Base-by-base conservation (phyloP, 2,113 vertebrate genomes). In the Pseudois nayaur region DNA sequence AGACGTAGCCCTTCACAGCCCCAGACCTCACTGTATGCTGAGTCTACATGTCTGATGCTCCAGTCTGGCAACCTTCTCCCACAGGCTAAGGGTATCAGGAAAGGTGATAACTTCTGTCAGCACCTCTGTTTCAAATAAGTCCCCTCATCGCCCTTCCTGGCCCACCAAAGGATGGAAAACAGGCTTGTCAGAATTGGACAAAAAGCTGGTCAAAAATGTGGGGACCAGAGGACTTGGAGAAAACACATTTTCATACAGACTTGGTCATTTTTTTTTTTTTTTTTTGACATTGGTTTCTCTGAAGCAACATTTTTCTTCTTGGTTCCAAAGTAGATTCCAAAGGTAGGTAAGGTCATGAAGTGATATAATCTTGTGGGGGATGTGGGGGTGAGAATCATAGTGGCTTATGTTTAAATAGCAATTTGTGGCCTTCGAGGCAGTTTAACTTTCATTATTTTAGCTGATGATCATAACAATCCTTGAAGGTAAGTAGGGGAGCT, bases 401-500 rank as follows among this genome's bases (percentile, higher is more conserved):
- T 48, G 43, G 6, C 17, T 76, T 7, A 19, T 52, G n/a, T 92
- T 91, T 93, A 9, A 60, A 62, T 40, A 67, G 62, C 33, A 48
- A 17, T 52, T 14, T 84, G 29, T 64, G 27, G 23, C 43, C 89
- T 62, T 92, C 52, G 78, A 87, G 27, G 16, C 57, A 74, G 92
- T 91, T 87, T 85, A 31, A 74, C 64, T 12, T 82, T 13, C 29
- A 16, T 57, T 89, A n/a, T 84, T 93, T 62, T 89, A 95, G 55
- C 74, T 89, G n/a, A 60, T 36, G 52, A 85, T 76, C 64, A 5
- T 52, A 59, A 62, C 4, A 52, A 67, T 57, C 27, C 50, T 96
- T 81, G 59, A 89, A 95, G 52, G 62, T 97, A 97, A 97, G 62
- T 74, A 57, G n/a, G 31, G 27, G 17, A 87, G 27, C 45, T 82